These are phyloP conservation scores for Xiphydria camelus DNA, from an alignment of 2,888 invertebrate genomes.

Conservation along the genomic window DNA sequence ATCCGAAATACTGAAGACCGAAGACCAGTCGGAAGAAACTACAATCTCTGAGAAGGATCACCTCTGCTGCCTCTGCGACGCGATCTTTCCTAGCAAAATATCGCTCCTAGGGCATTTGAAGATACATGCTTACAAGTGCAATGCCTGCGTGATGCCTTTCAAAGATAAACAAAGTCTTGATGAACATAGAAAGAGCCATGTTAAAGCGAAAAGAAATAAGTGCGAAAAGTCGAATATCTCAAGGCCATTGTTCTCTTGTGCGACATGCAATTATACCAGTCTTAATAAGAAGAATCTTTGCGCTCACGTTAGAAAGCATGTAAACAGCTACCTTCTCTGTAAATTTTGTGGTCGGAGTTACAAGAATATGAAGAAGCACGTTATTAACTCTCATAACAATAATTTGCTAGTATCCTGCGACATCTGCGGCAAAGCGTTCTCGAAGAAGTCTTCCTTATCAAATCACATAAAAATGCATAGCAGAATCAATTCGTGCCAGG, in stretches of 20 bases:
- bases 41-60: no score
- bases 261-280: not conserved
- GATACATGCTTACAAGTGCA: not conserved
- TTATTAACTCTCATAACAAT: conserved; percentile 12
- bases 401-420: conserved; percentile 16
- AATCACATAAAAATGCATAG: conserved; percentile 13
- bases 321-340: conserved; percentile 5
- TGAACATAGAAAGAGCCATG: not conserved
- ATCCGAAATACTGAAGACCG: no score
- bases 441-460: conserved; percentile 9
- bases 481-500: conserved; percentile 9
- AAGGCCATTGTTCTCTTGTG: not conserved
- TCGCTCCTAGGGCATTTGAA: not conserved
- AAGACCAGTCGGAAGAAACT: no score
- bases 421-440: conserved; percentile 14
- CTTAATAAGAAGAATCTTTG: not conserved
- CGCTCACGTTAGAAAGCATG: not conserved
- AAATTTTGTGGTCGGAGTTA: conserved; percentile 11
- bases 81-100: not conserved
- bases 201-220: not conserved
- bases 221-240: conserved; percentile 7
- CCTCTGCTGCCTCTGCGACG: not conserved
- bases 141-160: not conserved
- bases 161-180: not conserved
- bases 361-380: conserved; percentile 11